A percentile compares a stretch with the other conserved stretches of the same genome.
Conservation (phyloP, 2,113 vertebrate genomes). For the Columbina picui region DNA sequence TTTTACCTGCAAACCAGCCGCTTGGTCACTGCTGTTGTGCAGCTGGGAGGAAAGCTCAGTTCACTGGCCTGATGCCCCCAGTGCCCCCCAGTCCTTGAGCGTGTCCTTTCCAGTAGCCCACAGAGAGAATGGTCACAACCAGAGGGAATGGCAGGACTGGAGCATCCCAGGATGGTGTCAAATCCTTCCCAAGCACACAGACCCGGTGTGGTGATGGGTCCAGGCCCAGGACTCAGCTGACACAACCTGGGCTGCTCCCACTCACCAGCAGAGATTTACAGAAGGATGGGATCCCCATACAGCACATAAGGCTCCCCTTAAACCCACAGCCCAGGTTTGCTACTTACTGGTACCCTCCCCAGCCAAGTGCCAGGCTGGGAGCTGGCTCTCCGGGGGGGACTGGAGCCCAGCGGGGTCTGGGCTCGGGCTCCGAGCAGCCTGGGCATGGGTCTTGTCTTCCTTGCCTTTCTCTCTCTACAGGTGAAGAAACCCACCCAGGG, state of each 20-base stretch:
- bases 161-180: neutral
- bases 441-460: conserved; percentile 76
- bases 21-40: accelerated
- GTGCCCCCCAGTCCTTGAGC: neutral
- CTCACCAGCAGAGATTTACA: neutral
- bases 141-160: neutral
- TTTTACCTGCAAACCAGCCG: neutral
- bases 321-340: neutral
- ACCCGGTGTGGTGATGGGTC: accelerated
- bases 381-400: conserved; percentile 82
- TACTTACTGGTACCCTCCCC: conserved; percentile 89
- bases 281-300: accelerated
- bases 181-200: neutral
- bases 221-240: neutral
- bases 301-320: accelerated
- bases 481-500: conserved; percentile 70
- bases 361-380: conserved; percentile 80
- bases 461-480: conserved; percentile 87
- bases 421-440: conserved; percentile 63
- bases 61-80: accelerated
- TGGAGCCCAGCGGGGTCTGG: conserved; percentile 78
- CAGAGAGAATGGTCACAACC: accelerated
- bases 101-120: neutral
- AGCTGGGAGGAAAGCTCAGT: neutral
- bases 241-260: neutral